Conservation (phyloP, 2,888 invertebrate species). For the Macrophya annulata region DNA sequence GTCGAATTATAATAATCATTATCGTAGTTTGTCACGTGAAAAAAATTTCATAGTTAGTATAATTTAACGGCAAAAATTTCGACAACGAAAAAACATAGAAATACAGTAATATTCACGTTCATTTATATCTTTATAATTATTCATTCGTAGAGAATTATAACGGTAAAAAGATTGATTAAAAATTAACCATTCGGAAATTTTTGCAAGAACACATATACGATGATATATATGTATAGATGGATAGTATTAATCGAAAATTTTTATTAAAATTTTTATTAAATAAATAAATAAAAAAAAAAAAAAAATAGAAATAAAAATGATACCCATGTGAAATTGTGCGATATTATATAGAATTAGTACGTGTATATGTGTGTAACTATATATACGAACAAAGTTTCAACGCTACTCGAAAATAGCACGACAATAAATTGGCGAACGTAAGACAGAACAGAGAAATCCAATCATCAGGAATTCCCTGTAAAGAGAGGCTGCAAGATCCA, state of each 20-base stretch:
- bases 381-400: neutral
- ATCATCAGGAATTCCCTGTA: slow-evolving; percentile 44
- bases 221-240: neutral
- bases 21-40: too few relatives aligned
- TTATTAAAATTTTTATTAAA: neutral
- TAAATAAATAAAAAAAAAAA: neutral
- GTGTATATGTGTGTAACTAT: too few relatives aligned
- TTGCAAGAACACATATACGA: neutral
- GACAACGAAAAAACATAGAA: too few relatives aligned
- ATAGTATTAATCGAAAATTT: neutral
- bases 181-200: neutral
- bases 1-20: neutral
- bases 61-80: too few relatives aligned
- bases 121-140: too few relatives aligned
- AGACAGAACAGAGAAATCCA: slow-evolving; percentile 44
- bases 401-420: slow-evolving; percentile 29
- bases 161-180: neutral
- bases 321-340: neutral
- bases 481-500: slow-evolving; percentile 34
- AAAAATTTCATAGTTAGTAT: too few relatives aligned
- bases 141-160: too few relatives aligned
- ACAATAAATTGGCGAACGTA: slow-evolving; percentile 52
- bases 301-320: neutral
- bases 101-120: too few relatives aligned
- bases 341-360: neutral